Base-by-base conservation (phyloP, 2,113 vertebrate species). In the Paralichthys olivaceus region DNA sequence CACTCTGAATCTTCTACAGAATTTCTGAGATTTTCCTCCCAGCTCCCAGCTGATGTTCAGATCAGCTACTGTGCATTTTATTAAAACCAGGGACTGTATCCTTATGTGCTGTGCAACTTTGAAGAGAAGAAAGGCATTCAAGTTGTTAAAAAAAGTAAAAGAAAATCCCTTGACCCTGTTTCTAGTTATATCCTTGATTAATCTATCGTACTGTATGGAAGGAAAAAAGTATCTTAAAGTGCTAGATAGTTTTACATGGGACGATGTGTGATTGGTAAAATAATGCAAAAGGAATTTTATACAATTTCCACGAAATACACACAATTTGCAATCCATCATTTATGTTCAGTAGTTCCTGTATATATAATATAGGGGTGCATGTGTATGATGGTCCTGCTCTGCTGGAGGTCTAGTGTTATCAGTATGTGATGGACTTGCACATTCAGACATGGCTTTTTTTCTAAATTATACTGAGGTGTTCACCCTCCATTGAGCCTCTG, bases 191-290 rank as follows among this genome's bases (percentile, higher is more conserved):
- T 25, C 40, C 22, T 12, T 64, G 12, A 68, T 72, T 47, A 77
- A 43, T 47, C 72, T 68, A 65, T 67, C 77, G 29, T 11, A 23
- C 29, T 77, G 34, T 23, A 29, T 63, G 72, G 65, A 72, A 6
- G n/a, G 34, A 66, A 20, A 72, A 5, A 43, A 43, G 40, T 66
- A 45, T 75, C 17, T 79, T 91, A 91, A 91, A 91, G 90, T 91
- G 90, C 90, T 85, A 67, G 29, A 29, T 64, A 75, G 32, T 32
- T 66, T 78, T 78, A 77, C 53, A 73, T 70, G 62, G 66, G 69
- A 85, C 19, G 1, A 69, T 63, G 5, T 75, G 68, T 80, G 70
- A 82, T 65, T 55, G 22, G 23, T 69, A 79, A 82, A 68, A 73
- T 40, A 43, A 69, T 29, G 13, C 54, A 72, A 74, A 87, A 66